Evolutionary conservation across 2,888 invertebrate species (phyloP).

Genomic region (Diogma glabrata): DNA sequence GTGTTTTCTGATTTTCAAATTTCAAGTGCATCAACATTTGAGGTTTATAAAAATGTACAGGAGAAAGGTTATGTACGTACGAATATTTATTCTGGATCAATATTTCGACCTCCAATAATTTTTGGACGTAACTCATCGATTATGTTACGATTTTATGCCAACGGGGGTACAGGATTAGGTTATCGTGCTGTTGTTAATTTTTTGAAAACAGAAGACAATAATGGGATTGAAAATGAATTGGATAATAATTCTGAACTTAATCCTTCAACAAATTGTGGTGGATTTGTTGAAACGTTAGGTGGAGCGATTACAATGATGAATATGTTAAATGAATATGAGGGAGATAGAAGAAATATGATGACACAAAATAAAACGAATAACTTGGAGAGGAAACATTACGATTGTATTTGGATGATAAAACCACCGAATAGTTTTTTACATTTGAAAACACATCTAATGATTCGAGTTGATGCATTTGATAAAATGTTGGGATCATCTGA

Average conservation of each 20-base stretch:
- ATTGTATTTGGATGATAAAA: slow-evolving; percentile 60
- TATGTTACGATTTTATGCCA: slow-evolving; percentile 54
- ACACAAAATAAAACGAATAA: slow-evolving; percentile 34
- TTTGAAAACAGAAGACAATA: slow-evolving; percentile 25
- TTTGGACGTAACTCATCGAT: slow-evolving; percentile 51
- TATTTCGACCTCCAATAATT: slow-evolving; percentile 56
- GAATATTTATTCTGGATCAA: slow-evolving; percentile 50
- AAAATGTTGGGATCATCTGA: slow-evolving; percentile 49
- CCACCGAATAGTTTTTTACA: slow-evolving; percentile 51
- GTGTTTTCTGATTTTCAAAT: slow-evolving; percentile 58
- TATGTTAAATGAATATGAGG: slow-evolving; percentile 42
- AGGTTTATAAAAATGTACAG: slow-evolving; percentile 34
- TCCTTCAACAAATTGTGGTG: slow-evolving; percentile 47
- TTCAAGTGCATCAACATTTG: slow-evolving; percentile 51
- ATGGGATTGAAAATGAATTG: neutral
- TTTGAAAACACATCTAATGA: slow-evolving; percentile 53
- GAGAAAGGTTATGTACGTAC: slow-evolving; percentile 55
- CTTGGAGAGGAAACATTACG: slow-evolving; percentile 47
- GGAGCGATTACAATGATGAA: slow-evolving; percentile 67
- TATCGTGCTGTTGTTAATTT: slow-evolving; percentile 47
- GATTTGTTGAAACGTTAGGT: slow-evolving; percentile 55
- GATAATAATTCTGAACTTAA: neutral
- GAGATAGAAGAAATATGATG: neutral
- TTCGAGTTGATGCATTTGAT: slow-evolving; percentile 46
- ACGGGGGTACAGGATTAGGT: slow-evolving; percentile 53